phyloP scores from a whole-genome alignment of 2,888 invertebrate species.

The Diachrysia chrysitis region DNA sequence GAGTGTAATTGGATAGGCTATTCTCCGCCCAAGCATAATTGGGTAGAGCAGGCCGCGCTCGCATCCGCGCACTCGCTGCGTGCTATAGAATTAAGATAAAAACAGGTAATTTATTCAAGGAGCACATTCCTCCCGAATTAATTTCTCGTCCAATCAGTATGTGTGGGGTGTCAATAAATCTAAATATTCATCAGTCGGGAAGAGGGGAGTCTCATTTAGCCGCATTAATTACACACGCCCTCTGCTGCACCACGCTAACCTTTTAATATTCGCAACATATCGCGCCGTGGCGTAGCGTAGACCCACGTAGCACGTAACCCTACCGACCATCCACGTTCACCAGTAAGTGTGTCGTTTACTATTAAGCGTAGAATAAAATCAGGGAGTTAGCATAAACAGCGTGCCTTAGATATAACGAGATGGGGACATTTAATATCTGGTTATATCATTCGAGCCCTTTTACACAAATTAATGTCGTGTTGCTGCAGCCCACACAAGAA shows the following conservation, averaged over 20 bases:
- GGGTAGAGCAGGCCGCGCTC: slow-evolving; percentile 43
- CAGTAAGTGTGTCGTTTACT: background rate
- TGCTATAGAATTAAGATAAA: slow-evolving; percentile 61
- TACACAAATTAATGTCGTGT: background rate
- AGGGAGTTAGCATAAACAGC: background rate
- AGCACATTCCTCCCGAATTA: slow-evolving; percentile 62
- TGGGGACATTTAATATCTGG: no score
- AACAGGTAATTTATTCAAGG: slow-evolving; percentile 71
- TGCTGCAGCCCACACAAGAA: background rate
- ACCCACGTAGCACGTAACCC: slow-evolving; percentile 9
- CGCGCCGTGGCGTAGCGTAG: slow-evolving; percentile 28
- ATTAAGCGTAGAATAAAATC: background rate
- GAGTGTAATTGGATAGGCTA: slow-evolving; percentile 60
- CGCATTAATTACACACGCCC: slow-evolving; percentile 65
- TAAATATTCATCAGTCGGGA: slow-evolving; percentile 73
- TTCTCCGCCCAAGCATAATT: slow-evolving; percentile 55
- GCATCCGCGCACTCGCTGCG: slow-evolving; percentile 19
- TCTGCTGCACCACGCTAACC: slow-evolving; percentile 48
- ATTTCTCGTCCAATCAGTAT: slow-evolving; percentile 61
- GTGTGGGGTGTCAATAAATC: slow-evolving; percentile 71
- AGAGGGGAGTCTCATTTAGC: slow-evolving; percentile 58
- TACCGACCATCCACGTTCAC: background rate
- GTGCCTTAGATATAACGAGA: background rate
- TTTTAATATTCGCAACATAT: slow-evolving; percentile 63
- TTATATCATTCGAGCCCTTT: background rate